A percentile compares a stretch with the other conserved stretches of the same genome.
phyloP scores from a whole-genome alignment of 2,797 vertebrate species.

The Mareca strepera region DNA sequence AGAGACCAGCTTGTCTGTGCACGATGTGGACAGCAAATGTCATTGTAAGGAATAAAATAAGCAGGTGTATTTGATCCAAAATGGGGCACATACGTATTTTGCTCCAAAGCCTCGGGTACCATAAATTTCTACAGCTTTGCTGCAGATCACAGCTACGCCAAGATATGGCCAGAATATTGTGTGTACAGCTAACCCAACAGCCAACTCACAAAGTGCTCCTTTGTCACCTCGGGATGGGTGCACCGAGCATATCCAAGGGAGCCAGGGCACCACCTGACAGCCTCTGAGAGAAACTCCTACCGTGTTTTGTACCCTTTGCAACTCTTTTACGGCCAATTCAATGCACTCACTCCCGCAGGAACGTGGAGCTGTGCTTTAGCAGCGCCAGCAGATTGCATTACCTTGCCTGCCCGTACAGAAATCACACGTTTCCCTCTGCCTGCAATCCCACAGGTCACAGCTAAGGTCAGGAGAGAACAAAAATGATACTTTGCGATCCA shows the following conservation, averaged over 20 bases:
- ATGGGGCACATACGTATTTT: not conserved
- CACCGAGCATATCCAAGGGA: not conserved
- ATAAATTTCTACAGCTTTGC: constrained; percentile 2
- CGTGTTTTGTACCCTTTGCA: not conserved
- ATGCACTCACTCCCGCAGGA: constrained; percentile 40
- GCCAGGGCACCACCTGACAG: not conserved
- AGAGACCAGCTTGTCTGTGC: not conserved
- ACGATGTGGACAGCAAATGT: not conserved
- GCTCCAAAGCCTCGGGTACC: not conserved
- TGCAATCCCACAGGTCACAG: constrained; percentile 68
- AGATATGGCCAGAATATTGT: constrained; percentile 15
- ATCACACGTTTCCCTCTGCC: constrained; percentile 68
- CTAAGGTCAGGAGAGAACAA: constrained; percentile 72
- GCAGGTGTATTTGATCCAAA: not conserved
- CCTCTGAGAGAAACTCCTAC: constrained; percentile 22
- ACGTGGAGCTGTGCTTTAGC: constrained; percentile 50
- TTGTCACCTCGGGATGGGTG: not conserved
- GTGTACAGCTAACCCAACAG: constrained; percentile 50
- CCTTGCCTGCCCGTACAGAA: constrained; percentile 57
- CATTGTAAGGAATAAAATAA: not conserved
- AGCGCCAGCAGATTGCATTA: constrained; percentile 41
- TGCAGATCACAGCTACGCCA: constrained; percentile 43
- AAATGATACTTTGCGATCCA: constrained; percentile 73
- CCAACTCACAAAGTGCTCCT: constrained; percentile 20
- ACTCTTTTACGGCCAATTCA: not conserved